These are phyloP conservation scores for Ianthella basta DNA, from an alignment of 37 sponge, comb jelly and placozoan genomes.

Conservation along the genomic window DNA sequence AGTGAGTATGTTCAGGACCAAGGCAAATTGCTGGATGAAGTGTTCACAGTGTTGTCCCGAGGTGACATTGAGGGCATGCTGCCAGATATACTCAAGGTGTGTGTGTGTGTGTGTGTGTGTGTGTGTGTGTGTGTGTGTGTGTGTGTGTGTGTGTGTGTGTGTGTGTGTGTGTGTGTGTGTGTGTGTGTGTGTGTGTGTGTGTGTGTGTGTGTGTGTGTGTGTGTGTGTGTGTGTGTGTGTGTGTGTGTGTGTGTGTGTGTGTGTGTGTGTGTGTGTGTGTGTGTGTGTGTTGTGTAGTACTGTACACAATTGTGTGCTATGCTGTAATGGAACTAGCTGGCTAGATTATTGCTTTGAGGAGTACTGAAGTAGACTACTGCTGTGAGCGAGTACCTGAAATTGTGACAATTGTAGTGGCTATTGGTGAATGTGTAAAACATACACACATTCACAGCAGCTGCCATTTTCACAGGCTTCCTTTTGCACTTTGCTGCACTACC, in stretches of 20 bases:
- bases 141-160: slow-evolving; percentile 23
- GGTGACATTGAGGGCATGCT: slow-evolving; percentile 67
- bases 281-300: too few relatives aligned
- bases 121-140: slow-evolving; percentile 23
- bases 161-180: background rate
- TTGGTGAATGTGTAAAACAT: too few relatives aligned
- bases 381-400: too few relatives aligned
- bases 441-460: too few relatives aligned
- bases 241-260: background rate
- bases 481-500: too few relatives aligned
- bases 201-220: background rate
- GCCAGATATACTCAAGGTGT: slow-evolving; percentile 76
- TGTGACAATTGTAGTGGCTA: too few relatives aligned
- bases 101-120: slow-evolving; percentile 29
- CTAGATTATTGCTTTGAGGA: too few relatives aligned
- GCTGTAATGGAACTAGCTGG: too few relatives aligned
- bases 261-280: background rate
- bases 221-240: background rate
- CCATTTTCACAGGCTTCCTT: too few relatives aligned
- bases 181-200: background rate
- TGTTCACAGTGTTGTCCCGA: slow-evolving; percentile 66
- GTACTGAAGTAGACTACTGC: too few relatives aligned
- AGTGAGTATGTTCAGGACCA: slow-evolving; percentile 42
- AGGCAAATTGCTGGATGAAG: slow-evolving; percentile 56
- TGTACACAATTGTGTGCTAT: too few relatives aligned